These are phyloP conservation scores for Pyrgilauda ruficollis DNA, from an alignment of 2,113 vertebrate genomes.

Conservation along the genomic window DNA sequence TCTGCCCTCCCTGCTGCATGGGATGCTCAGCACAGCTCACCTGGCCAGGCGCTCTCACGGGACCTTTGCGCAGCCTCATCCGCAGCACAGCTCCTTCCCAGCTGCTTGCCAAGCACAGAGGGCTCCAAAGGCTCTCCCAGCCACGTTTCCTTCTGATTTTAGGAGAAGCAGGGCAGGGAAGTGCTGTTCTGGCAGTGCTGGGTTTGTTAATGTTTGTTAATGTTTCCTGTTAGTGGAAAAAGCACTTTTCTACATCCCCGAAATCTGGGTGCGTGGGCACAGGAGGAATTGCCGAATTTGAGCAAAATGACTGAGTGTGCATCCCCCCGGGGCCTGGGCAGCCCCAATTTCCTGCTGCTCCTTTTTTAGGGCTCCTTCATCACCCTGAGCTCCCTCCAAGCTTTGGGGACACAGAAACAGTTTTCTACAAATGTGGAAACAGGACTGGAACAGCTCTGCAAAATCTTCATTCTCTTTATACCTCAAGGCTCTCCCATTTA, in stretches of 20 bases:
- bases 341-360: background rate
- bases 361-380: background rate
- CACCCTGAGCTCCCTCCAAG: background rate
- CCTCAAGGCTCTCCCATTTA: background rate
- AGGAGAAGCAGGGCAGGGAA: fast-evolving
- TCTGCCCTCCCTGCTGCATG: background rate
- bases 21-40: fast-evolving
- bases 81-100: background rate
- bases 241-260: background rate
- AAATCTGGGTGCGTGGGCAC: no score
- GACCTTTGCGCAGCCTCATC: fast-evolving
- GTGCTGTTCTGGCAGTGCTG: background rate
- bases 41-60: fast-evolving
- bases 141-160: background rate
- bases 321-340: background rate
- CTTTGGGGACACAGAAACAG: background rate
- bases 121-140: background rate
- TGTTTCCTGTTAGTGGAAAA: background rate
- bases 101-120: background rate
- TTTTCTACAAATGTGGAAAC: background rate
- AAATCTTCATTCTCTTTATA: background rate
- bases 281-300: no score
- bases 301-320: no score
- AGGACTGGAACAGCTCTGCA: background rate
- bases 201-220: background rate